Base-by-base conservation (phyloP, 2,888 invertebrate genomes). In the Cantharis flavilabris region DNA sequence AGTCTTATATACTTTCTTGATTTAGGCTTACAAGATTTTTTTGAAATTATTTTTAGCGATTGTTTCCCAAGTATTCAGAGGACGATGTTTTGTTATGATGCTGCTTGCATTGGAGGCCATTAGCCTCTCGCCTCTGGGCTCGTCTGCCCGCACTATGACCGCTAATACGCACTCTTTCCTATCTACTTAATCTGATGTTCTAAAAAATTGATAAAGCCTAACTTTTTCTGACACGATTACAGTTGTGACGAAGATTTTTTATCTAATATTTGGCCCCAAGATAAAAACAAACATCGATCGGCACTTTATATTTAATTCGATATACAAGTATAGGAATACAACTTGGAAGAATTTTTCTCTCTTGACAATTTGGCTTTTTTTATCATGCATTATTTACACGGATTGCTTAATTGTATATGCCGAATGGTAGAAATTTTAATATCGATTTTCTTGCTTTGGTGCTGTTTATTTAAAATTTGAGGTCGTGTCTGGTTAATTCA, bases 101-200 rank as follows among this genome's bases (percentile, higher is more conserved):
- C 69, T 75, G 71, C 62, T n/a, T 67, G 65, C 65, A 67, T 67
- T 67, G 71, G 77, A 84, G 84, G 83, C 81, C 83, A 80, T 82
- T 84, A 83, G 81, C 83, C 83, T 82, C 74, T 82, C 73, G 82
- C 83, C 84, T 83, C 80, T 79, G 81, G 84, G 82, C 81, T 80
- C 75, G 83, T 84, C 84, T 83, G 83, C 80, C 83, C 83, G 82
- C 80, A 78, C 82, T 79, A 80, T 83, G 83, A 83, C 83, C 83
- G 82, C 81, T 80, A 72, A 72, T 67, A 76, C 73, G 72, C 70
- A 69, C 70, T 76, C 49, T 49, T 49, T 49, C 28, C 62, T 62
- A 62, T 30, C 63, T 63, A 16, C 49, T 30, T 72, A 72, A 69
- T 72, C 75, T 33, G 69, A 72, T 76, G 76, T 69, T 65, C 33